Conservation (phyloP, 2,888 invertebrate species). For the Amblyjoppa fuscipennis region DNA sequence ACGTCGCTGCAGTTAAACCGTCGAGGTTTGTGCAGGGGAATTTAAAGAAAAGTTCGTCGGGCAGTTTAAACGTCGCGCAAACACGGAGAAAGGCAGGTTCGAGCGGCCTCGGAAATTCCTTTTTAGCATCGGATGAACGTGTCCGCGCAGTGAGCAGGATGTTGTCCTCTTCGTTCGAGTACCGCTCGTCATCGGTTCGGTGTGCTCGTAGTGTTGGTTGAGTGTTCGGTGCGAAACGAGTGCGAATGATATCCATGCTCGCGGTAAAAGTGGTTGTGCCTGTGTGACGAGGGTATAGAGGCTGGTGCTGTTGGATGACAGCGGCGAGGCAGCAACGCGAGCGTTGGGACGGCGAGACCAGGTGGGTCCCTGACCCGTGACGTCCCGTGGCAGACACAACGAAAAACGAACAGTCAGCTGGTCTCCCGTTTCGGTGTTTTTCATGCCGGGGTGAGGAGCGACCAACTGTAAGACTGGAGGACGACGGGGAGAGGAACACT, state of each 20-base stretch:
- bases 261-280: background rate
- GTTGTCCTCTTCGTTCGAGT: background rate
- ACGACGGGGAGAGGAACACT: background rate
- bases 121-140: conserved; percentile 1
- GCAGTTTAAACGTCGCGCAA: conserved; percentile 18
- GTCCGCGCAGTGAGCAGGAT: background rate
- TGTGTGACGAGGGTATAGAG: background rate
- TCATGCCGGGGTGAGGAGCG: background rate
- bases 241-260: background rate
- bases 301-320: conserved; percentile 65
- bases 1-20: background rate
- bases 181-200: background rate
- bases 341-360: conserved; percentile 60
- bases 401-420: conserved; percentile 60
- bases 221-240: background rate
- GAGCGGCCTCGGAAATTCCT: conserved; percentile 44
- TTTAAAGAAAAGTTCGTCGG: background rate
- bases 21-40: background rate
- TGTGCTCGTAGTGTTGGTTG: background rate
- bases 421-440: conserved; percentile 32
- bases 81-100: conserved; percentile 21
- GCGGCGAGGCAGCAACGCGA: conserved; percentile 63
- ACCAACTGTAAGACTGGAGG: background rate
- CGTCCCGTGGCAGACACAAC: conserved; percentile 30
- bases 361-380: conserved; percentile 76